These are phyloP conservation scores for Mionectes olivaceus DNA, from an alignment of 2,797 vertebrate species.

Conservation along the genomic window DNA sequence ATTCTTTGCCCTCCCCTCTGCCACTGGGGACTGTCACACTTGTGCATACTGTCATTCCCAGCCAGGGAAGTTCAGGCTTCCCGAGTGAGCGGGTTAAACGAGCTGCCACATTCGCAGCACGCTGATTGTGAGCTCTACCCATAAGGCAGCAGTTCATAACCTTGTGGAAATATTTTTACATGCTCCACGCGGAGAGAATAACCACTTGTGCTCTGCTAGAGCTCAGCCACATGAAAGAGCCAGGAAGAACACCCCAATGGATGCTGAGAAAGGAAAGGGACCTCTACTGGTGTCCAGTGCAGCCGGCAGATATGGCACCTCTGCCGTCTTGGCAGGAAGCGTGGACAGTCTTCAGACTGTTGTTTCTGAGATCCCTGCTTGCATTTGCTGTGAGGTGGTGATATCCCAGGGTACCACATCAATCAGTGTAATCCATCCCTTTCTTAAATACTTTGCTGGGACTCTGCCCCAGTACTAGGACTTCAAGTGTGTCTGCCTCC, in stretches of 20 bases:
- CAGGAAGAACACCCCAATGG: neutral
- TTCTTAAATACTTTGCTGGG: neutral
- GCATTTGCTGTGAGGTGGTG: neutral
- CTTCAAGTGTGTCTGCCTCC: neutral
- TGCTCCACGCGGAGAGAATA: constrained; percentile 27
- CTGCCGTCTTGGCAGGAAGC: neutral
- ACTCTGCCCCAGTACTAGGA: neutral
- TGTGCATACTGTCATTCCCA: neutral
- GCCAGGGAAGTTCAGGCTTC: constrained; percentile 20
- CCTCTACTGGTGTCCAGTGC: neutral
- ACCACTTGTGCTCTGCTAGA: constrained; percentile 41
- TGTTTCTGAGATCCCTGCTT: neutral
- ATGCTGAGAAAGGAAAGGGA: neutral
- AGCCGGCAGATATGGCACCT: neutral
- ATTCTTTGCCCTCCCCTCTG: neutral
- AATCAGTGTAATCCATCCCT: neutral
- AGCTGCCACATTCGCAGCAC: constrained; percentile 19
- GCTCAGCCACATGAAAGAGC: constrained; percentile 34
- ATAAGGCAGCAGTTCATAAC: constrained; percentile 45
- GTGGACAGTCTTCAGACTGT: neutral
- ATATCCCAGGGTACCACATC: neutral
- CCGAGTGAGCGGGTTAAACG: neutral
- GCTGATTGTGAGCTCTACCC: constrained; percentile 32
- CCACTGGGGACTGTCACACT: neutral
- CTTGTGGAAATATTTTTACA: constrained; percentile 61